A percentile compares a stretch with the other conserved stretches of the same genome.
Evolutionary conservation across 1,140 invertebrate genomes (phyloP).

Genomic region (Drosophila ambigua): DNA sequence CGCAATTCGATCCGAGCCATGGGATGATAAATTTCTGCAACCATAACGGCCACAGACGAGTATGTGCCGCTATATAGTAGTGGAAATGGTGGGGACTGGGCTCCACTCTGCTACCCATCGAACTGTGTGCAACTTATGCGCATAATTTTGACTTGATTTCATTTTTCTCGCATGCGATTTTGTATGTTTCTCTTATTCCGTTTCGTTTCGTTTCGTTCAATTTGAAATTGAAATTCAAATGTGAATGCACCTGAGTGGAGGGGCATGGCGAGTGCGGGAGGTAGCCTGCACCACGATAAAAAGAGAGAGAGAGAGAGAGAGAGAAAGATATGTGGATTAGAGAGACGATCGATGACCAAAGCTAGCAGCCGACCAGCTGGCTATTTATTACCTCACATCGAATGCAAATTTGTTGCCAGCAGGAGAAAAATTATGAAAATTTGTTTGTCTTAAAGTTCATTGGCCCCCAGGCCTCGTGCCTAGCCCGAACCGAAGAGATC

Average conservation of each 20-base stretch:
- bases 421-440: slow-evolving; percentile 58
- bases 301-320: too few species aligned
- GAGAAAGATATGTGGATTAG: too few species aligned
- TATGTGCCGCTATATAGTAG: slow-evolving; percentile 59
- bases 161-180: slow-evolving; percentile 80
- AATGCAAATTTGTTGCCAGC: slow-evolving; percentile 63
- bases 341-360: slow-evolving; percentile 62
- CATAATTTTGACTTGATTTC: slow-evolving; percentile 81
- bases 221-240: slow-evolving; percentile 72
- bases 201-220: slow-evolving; percentile 63
- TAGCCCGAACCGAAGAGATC: slow-evolving; percentile 5
- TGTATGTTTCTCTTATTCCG: slow-evolving; percentile 20
- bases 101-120: neutral
- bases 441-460: slow-evolving; percentile 51
- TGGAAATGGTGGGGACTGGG: too few species aligned
- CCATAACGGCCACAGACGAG: slow-evolving; percentile 71
- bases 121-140: slow-evolving; percentile 62
- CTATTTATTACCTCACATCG: slow-evolving; percentile 76
- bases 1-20: slow-evolving; percentile 63
- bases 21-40: slow-evolving; percentile 74
- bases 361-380: slow-evolving; percentile 61
- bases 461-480: slow-evolving; percentile 53
- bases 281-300: too few species aligned
- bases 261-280: slow-evolving; percentile 4
- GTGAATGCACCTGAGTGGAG: slow-evolving; percentile 50